These are phyloP conservation scores for Hydraecia micacea DNA, from an alignment of 2,888 invertebrate genomes.

Conservation along the genomic window DNA sequence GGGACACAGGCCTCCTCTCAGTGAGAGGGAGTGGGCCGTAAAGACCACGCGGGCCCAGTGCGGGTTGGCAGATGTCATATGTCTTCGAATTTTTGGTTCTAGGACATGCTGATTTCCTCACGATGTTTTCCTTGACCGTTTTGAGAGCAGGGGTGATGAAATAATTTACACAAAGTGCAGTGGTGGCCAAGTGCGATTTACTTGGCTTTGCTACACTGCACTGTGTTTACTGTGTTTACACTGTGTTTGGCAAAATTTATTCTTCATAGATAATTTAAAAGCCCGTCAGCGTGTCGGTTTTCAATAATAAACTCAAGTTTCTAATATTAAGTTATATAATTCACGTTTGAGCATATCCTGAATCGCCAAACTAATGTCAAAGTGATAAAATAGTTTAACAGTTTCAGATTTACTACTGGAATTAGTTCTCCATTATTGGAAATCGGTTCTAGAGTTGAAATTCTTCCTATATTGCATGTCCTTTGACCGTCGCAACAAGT, in stretches of 20 bases:
- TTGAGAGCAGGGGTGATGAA: no score
- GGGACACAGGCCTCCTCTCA: no score
- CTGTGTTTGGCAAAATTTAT: not conserved
- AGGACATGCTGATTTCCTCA: no score
- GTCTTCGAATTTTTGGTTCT: no score
- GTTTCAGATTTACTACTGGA: not conserved
- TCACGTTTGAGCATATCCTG: not conserved
- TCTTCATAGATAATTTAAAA: not conserved
- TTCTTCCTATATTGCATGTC: not conserved
- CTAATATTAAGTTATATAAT: not conserved
- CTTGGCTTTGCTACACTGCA: no score
- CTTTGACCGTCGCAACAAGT: not conserved
- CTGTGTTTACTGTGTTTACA: no score
- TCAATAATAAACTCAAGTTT: not conserved
- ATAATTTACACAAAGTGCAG: no score
- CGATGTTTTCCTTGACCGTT: no score
- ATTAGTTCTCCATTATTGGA: not conserved
- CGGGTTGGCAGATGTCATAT: no score
- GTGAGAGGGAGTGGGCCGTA: no score
- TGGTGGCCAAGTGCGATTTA: no score
- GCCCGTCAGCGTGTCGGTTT: not conserved
- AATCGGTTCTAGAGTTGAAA: not conserved
- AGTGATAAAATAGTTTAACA: constrained; percentile 1
- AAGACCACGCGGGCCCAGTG: no score
- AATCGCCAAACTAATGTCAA: not conserved